phyloP scores from a whole-genome alignment of 2,888 invertebrate species.

The Chymomyza procnemis region DNA sequence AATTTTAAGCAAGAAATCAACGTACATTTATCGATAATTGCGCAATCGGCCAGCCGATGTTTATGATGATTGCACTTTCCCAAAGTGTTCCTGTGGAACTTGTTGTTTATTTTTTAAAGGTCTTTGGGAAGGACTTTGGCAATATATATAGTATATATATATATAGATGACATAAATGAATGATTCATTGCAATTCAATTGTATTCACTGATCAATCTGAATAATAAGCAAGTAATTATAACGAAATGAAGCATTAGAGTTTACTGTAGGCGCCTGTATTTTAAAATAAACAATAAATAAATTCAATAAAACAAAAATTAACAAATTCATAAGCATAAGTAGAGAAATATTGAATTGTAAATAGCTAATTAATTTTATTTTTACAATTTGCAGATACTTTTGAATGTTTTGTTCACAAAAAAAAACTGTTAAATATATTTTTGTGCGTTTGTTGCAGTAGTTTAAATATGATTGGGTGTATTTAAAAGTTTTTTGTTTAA shows the following conservation, averaged over 20 bases:
- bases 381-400: constrained; percentile 26
- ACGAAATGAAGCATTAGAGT: constrained; percentile 33
- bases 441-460: not conserved
- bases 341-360: constrained; percentile 67
- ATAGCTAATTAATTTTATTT: constrained; percentile 41
- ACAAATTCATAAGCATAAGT: constrained; percentile 46
- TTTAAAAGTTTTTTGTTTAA: not conserved
- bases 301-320: constrained; percentile 18
- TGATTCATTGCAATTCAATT: constrained; percentile 70
- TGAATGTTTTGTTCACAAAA: constrained; percentile 13
- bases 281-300: constrained; percentile 40
- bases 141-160: not conserved
- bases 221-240: constrained; percentile 29
- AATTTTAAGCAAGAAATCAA: not conserved
- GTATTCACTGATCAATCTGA: constrained; percentile 64
- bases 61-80: constrained; percentile 23
- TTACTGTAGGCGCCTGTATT: constrained; percentile 60
- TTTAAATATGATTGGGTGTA: not conserved
- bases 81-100: constrained; percentile 17
- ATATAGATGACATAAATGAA: not conserved
- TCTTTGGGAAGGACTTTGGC: constrained; percentile 3
- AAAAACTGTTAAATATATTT: not conserved
- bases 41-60: constrained; percentile 55
- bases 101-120: not conserved
- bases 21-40: constrained; percentile 9